Conservation (phyloP, 2,797 vertebrate genomes). For the Chaenodraco wilsoni region DNA sequence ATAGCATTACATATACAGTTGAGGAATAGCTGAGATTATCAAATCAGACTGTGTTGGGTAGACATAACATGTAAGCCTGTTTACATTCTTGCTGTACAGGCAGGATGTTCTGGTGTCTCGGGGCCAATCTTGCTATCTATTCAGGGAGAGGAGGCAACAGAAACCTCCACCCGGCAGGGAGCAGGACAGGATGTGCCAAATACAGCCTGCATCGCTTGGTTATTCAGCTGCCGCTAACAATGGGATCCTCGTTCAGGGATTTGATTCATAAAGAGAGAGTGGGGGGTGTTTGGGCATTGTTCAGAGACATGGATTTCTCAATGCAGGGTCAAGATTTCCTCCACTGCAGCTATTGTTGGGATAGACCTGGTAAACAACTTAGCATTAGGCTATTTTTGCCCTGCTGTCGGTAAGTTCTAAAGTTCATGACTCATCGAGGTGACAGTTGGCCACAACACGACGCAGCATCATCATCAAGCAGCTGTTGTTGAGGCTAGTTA, state of each 20-base stretch:
- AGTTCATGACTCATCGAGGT: conserved; percentile 5
- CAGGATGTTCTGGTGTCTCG: conserved; percentile 78
- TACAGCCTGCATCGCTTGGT: conserved; percentile 55
- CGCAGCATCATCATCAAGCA: background rate
- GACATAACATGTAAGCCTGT: conserved; percentile 85
- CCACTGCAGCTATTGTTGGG: conserved; percentile 41
- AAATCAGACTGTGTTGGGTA: conserved; percentile 73
- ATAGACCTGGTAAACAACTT: conserved; percentile 41
- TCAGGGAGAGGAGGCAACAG: conserved; percentile 61
- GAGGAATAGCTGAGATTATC: conserved; percentile 62
- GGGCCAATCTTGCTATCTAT: conserved; percentile 70
- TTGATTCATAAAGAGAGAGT: conserved; percentile 61
- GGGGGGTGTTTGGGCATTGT: conserved; percentile 54
- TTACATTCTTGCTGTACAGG: conserved; percentile 84
- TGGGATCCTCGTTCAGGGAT: conserved; percentile 58
- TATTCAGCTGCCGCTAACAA: conserved; percentile 71
- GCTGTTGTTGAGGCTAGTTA: background rate
- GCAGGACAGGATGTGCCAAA: conserved; percentile 70
- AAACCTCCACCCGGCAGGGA: conserved; percentile 52
- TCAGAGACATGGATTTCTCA: conserved; percentile 37
- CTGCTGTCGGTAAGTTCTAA: background rate
- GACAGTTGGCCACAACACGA: background rate
- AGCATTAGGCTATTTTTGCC: conserved; percentile 35
- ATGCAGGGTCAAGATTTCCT: conserved; percentile 42
- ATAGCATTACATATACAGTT: conserved; percentile 17